Base-by-base conservation (phyloP, 1,140 invertebrate genomes). In the Eriosoma lanigerum region DNA sequence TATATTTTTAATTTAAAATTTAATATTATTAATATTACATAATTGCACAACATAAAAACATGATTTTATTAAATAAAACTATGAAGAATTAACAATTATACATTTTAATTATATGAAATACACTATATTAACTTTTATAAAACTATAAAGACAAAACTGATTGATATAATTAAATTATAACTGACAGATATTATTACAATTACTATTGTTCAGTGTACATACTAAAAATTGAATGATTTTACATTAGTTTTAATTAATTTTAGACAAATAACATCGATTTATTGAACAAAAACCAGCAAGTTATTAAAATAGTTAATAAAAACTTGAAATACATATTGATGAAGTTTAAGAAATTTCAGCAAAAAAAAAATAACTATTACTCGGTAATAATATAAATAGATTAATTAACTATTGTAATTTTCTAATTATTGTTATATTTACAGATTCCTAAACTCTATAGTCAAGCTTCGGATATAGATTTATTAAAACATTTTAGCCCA, bases 281-380 rank as follows among this genome's bases (percentile, higher is more conserved):
- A 52, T 52, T 44, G 24, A 13, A 48, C 1, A 26, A 62, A 29
- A 1, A 46, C 13, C 4, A 13, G 1, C 3, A 60, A 26, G 13
- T 58, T 3, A 44, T 44, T 44, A 12, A 54, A 58, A 44, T 8
- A 17, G 50, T 76, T 38, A 6, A 76, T 38, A n/a, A 48, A 29
- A 58, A 58, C n/a, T 13, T 58, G 0, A 38, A 76, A n/a, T 58
- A 58, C 24, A 76, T 56, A 24, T 15, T 24, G 19, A 76, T 58
- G 0, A 56, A 24, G 4, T 58, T 76, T 15, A 24, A 58, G 9
- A 24, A 58, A 15, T 3, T 76, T 58, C 15, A 56, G 19, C 3
- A 15, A 50, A 9, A 4, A 13, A 52, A 2, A 4, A 15, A 72
- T 13, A 72, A 72, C 29, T 9, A 72, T 13, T 52, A 72, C 29